phyloP scores from a whole-genome alignment of 2,113 vertebrate genomes.

The Uropsilus gracilis region DNA sequence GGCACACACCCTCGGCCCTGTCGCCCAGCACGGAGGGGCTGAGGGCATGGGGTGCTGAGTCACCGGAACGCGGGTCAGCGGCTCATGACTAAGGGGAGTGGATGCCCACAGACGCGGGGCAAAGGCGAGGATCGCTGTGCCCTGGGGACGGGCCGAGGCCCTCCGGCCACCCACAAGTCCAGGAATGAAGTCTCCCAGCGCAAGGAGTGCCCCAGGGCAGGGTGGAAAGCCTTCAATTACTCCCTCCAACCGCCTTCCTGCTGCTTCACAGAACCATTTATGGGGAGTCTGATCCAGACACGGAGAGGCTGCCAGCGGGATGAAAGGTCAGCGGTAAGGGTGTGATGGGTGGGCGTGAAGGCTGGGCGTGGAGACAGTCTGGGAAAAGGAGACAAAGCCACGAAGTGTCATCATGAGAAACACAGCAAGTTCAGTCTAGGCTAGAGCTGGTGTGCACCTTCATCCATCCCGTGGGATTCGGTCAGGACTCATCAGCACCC shows the following conservation, averaged over 20 bases:
- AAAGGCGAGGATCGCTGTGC: accelerated
- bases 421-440: not conserved
- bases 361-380: not conserved
- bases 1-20: not conserved
- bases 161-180: not conserved
- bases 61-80: not conserved
- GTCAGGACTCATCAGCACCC: not conserved
- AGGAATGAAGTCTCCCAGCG: not conserved
- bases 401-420: not conserved
- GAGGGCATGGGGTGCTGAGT: not conserved
- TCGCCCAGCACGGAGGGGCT: accelerated
- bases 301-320: not conserved
- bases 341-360: not conserved
- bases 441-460: accelerated
- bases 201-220: not conserved
- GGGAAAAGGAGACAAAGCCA: not conserved
- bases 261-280: not conserved
- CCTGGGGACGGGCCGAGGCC: not conserved
- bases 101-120: accelerated
- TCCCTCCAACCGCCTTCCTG: not conserved
- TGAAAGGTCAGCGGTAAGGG: not conserved
- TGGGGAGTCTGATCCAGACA: not conserved
- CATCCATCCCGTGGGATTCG: not conserved
- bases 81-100: not conserved
- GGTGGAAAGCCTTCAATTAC: not conserved